Percentiles rank a stretch among this genome's conserved stretches.
Conservation (phyloP, 2,888 invertebrate genomes). For the Andricus curvator region DNA sequence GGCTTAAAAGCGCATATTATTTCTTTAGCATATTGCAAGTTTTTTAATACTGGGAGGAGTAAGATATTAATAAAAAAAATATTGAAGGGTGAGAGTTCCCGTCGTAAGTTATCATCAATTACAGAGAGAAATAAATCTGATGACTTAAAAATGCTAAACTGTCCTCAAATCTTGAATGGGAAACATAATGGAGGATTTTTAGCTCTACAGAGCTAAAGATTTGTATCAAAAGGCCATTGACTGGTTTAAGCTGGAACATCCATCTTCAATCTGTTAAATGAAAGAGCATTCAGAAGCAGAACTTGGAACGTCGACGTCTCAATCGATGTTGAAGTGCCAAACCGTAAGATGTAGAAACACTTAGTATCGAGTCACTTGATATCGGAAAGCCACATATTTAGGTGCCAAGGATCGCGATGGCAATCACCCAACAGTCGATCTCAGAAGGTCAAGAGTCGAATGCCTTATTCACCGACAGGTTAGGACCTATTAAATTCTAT, state of each 20-base stretch:
- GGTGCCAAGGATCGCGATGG: constrained; percentile 33
- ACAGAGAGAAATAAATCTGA: no score
- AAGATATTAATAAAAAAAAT: no score
- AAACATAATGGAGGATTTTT: neutral
- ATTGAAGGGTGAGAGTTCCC: no score
- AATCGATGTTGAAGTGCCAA: neutral
- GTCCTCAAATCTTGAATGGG: no score
- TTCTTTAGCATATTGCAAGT: no score
- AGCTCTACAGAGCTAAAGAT: neutral
- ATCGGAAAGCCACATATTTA: constrained; percentile 9
- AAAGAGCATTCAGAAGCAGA: neutral
- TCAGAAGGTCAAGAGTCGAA: constrained; percentile 7
- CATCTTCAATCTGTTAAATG: neutral
- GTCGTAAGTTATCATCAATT: no score
- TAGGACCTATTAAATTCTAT: neutral
- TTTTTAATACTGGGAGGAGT: no score
- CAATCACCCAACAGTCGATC: constrained; percentile 4
- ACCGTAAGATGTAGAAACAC: neutral
- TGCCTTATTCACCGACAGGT: neutral
- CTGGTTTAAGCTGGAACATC: neutral
- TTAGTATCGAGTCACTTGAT: constrained; percentile 14
- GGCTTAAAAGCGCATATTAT: no score
- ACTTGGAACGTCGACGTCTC: neutral
- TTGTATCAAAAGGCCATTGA: neutral
- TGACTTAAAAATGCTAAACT: no score